Conservation (phyloP, 2,113 vertebrate species). For the Vireo altiloquus region DNA sequence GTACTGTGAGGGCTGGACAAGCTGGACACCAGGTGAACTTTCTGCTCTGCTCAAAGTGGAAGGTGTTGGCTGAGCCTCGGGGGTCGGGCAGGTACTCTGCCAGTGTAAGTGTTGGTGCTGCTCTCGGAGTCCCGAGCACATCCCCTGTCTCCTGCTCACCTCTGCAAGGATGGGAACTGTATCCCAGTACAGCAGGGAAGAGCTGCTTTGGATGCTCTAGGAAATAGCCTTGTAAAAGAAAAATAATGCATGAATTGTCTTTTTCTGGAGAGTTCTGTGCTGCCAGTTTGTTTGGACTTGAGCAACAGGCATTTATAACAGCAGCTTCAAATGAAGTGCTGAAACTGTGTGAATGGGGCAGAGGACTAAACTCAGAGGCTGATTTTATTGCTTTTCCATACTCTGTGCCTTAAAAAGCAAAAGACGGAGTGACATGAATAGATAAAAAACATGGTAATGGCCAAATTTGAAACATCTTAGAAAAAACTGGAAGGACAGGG, state of each 20-base stretch:
- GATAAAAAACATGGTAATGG: background rate
- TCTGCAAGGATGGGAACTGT: background rate
- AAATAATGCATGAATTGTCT: background rate
- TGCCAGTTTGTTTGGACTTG: background rate
- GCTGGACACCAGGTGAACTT: background rate
- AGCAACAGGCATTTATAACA: background rate
- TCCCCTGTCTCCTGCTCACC: background rate
- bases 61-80: background rate
- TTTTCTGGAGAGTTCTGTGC: background rate
- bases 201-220: background rate
- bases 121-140: accelerated
- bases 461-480: background rate
- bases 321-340: background rate
- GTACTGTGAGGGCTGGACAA: background rate
- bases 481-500: background rate
- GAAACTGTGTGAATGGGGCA: background rate
- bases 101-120: background rate
- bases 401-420: background rate
- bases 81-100: accelerated
- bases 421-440: background rate
- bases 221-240: background rate
- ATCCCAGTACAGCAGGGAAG: background rate
- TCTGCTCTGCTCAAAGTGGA: background rate
- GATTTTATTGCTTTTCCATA: background rate
- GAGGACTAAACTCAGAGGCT: background rate